A percentile compares a stretch with the other conserved stretches of the same genome.
These are phyloP conservation scores for Anas bernieri DNA, from an alignment of 2,797 vertebrate species.

Conservation along the genomic window DNA sequence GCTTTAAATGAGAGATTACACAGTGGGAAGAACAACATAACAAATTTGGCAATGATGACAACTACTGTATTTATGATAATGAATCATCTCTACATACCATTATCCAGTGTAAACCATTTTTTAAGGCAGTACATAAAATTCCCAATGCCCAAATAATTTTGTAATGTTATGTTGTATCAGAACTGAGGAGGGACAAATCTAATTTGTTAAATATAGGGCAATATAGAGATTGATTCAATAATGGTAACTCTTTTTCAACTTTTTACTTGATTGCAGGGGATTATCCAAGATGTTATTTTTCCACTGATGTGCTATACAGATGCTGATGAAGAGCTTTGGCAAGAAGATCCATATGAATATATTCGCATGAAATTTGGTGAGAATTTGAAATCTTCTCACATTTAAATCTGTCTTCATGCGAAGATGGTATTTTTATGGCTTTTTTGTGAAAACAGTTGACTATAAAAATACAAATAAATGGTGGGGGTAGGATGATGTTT, in stretches of 20 bases:
- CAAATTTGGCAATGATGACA: neutral
- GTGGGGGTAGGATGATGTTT: neutral
- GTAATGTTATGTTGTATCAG: neutral
- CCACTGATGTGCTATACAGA: constrained; percentile 99
- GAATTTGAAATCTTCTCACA: neutral
- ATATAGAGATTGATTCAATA: neutral
- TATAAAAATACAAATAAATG: neutral
- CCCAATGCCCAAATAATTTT: neutral
- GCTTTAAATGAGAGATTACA: neutral
- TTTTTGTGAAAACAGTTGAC: neutral
- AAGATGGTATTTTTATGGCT: neutral
- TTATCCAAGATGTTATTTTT: constrained; percentile 99
- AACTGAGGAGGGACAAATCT: neutral
- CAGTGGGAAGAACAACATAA: neutral
- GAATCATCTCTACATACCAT: neutral
- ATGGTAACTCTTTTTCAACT: neutral
- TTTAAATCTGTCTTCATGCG: accelerated
- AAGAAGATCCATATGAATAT: constrained; percentile 99
- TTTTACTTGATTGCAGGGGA: constrained; percentile 83
- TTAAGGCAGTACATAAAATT: neutral
- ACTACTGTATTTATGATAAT: neutral
- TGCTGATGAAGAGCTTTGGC: constrained; percentile 98
- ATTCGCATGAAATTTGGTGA: constrained; percentile 99
- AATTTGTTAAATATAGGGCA: neutral
- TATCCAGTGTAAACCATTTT: neutral